Evolutionary conservation across 2,113 vertebrate species (phyloP), one percentile per base, ranked within the genome.

Genomic region (Cebus imitator): DNA sequence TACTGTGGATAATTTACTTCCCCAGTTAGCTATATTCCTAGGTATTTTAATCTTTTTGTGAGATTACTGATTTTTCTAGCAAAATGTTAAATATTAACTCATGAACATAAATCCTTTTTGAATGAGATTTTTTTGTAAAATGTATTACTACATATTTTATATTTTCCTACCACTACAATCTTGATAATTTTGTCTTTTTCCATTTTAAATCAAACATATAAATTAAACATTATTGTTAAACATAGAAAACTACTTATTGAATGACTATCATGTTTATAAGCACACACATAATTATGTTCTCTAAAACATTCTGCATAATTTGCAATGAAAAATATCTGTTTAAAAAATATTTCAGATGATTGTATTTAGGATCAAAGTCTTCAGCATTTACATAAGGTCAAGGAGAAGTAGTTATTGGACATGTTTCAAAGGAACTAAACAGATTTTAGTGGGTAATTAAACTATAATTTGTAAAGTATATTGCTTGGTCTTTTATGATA

Each of bases 291-390:
- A 83, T 30, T 78, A n/a, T 8, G 50, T 35, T 91, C 50, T n/a
- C 21, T 50, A 68, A 87, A 86, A 81, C 64, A 57, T 40, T 75
- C 48, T 50, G 72, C 14, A n/a, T 45, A 91, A 79, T 79, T 92
- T 92, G 18, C 50, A 92, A 79, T 27, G 35, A 87, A 57, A 3
- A 48, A 75, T 78, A 52, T 78, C 37, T 79, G 52, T 61, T 72
- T 85, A 61, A 85, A 85, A 92, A 55, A 20, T n/a, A 72, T 64
- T 89, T 55, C 72, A 92, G 37, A 32, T 95, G 50, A 83, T 17
- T 76, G 8, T 52, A 43, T 81, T 96, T 45, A 58, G 52, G 48
- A 55, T 78, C 68, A 92, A 92, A 95, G 84, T 95, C 90, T 90
- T 72, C 23, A 48, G 90, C 45, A 90, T 85, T 73, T 89, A 40